Base-by-base conservation (phyloP, 2,888 invertebrate species). In the Nipponacmea schrenckii region DNA sequence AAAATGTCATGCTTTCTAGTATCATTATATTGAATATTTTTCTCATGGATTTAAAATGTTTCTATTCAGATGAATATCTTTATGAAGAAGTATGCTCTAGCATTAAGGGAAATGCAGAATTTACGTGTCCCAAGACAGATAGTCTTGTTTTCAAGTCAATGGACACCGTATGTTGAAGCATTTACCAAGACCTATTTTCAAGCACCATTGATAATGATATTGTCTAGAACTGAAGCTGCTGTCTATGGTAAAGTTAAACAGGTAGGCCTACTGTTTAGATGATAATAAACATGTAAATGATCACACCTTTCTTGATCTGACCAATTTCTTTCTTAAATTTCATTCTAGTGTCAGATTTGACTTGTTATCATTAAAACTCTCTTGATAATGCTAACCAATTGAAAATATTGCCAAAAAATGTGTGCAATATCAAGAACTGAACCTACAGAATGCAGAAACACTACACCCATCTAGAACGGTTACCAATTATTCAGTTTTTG, bases 221-320 rank as follows among this genome's bases (percentile, higher is more conserved):
- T 93, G 0, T 93, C 94, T 27, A 92, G 92, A 79, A 91, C 94
- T 78, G 95, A 95, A 89, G 94, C 94, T 65, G 92, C 94, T 0
- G 89, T 94, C 17, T 95, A 93, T 88, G 93, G 86, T 2, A 74
- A 78, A 71, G 84, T 89, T 17, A 80, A 83, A 71, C 85, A 85
- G 81, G 85, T 85, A 70, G 48, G n/a, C n/a, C n/a, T n/a, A n/a
- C n/a, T n/a, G n/a, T n/a, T n/a, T n/a, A n/a, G n/a, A n/a, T 17
- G 15, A 56, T 27, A 17, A 26, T 66, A 12, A 14, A 17, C 17
- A 63, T 24, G 12, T 14, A 14, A 14, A 12, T n/a, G 63, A 63
- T 63, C 20, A 14, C 12, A 63, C 24, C 12, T 63, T n/a, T 20
- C 24, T n/a, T 14, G 15, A n/a, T 63, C 12, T 20, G 24, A 14